A percentile compares a stretch with the other conserved stretches of the same genome.
Evolutionary conservation across 2,797 vertebrate genomes (phyloP).

Genomic region (Bradypodion ventrale): DNA sequence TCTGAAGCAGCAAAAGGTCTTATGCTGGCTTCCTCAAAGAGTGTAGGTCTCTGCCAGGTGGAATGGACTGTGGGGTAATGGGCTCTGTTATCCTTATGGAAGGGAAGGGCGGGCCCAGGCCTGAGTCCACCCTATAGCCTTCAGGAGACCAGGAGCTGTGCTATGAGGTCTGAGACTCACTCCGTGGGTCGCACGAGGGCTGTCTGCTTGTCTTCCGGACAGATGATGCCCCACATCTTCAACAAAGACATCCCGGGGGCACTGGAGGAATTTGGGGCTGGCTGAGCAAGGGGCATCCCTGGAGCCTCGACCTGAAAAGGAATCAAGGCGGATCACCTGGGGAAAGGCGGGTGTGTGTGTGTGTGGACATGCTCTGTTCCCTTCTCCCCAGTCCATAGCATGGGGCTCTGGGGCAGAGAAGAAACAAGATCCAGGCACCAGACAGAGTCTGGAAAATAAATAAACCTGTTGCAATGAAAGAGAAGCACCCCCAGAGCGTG

Average conservation of each 20-base stretch:
- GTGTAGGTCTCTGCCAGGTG: too few species aligned
- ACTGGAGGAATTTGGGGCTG: slow-evolving; percentile 88
- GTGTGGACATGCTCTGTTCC: too few species aligned
- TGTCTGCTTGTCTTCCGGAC: slow-evolving; percentile 88
- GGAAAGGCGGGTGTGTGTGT: too few species aligned
- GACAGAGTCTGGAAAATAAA: too few species aligned
- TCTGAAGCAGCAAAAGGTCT: too few species aligned
- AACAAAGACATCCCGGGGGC: slow-evolving; percentile 79
- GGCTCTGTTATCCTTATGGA: too few species aligned
- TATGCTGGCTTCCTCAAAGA: too few species aligned
- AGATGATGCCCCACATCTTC: slow-evolving; percentile 85
- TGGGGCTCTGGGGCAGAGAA: rapidly evolving
- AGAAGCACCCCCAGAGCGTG: too few species aligned
- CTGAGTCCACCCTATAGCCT: background rate
- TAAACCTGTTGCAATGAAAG: too few species aligned
- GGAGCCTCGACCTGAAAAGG: slow-evolving; percentile 74
- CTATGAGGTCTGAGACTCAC: slow-evolving; percentile 76
- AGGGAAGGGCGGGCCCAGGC: too few species aligned
- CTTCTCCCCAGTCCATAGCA: rapidly evolving
- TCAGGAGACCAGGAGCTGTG: too few species aligned
- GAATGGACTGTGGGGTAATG: too few species aligned
- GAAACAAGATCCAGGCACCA: rapidly evolving
- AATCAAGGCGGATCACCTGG: background rate
- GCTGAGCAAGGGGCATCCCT: slow-evolving; percentile 74
- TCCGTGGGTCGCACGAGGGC: slow-evolving; percentile 89